A percentile compares a stretch with the other conserved stretches of the same genome.
Evolutionary conservation across 1,140 invertebrate genomes (phyloP).

Genomic region (Druon quercuslanigerum): DNA sequence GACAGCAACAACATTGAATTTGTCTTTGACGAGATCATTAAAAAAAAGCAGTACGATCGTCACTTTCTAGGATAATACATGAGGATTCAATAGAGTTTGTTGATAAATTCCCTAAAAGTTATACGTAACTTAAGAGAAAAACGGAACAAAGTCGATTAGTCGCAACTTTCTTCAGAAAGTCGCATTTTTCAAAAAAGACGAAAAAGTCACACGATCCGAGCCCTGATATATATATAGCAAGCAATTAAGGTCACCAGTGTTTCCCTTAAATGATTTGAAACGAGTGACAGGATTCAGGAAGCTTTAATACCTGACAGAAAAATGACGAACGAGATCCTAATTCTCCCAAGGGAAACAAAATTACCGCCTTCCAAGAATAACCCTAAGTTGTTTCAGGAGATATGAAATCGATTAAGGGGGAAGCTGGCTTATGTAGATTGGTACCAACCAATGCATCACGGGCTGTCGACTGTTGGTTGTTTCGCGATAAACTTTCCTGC

Average conservation of each 20-base stretch:
- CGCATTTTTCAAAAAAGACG: no score
- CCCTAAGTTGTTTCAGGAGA: background rate
- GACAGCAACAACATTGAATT: no score
- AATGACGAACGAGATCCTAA: conserved; percentile 29
- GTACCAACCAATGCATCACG: conserved; percentile 57
- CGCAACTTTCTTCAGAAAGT: no score
- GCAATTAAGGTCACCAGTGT: background rate
- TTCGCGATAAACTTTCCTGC: conserved; percentile 62
- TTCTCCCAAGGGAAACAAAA: conserved; percentile 26
- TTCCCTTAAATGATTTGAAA: background rate
- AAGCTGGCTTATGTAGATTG: conserved; percentile 30
- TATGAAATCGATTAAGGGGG: conserved; percentile 2
- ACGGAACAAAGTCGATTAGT: no score
- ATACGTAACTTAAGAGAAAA: no score
- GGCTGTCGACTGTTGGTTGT: conserved; percentile 59
- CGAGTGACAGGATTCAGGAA: background rate
- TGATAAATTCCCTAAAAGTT: no score
- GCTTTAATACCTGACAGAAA: conserved; percentile 26
- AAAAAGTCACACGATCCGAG: no score
- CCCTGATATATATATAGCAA: background rate
- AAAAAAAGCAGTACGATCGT: no score
- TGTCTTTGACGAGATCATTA: no score
- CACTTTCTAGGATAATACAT: no score
- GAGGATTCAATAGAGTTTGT: no score
- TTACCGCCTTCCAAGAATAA: background rate